Conservation (phyloP, 30 jellyfish, hydroid and myxozoan genomes). For the Haliclystus octoradiatus region DNA sequence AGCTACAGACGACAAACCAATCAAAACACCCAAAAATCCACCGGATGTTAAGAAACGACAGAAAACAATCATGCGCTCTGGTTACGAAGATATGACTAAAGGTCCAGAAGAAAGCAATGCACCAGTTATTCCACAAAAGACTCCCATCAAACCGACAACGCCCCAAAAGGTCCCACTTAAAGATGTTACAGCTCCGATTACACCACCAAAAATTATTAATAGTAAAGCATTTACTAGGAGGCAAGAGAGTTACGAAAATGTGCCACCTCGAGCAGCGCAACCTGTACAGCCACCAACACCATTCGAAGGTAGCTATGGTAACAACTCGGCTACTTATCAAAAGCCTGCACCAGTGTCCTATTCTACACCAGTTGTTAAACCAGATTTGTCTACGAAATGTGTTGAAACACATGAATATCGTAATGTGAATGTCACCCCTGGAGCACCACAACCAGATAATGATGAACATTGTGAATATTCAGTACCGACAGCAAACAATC, state of each 20-base stretch:
- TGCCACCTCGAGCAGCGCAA: slow-evolving; percentile 35
- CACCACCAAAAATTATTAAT: slow-evolving; percentile 50
- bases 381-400: neutral
- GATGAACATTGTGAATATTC: neutral
- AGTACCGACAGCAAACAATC: too few relatives aligned
- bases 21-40: neutral
- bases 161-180: slow-evolving; percentile 2
- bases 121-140: neutral
- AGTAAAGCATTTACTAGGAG: slow-evolving; percentile 35
- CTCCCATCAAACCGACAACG: slow-evolving; percentile 21
- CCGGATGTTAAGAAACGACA: neutral
- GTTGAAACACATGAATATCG: neutral
- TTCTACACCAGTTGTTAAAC: neutral
- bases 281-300: slow-evolving; percentile 59
- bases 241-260: slow-evolving; percentile 53
- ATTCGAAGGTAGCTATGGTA: neutral
- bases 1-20: neutral
- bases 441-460: neutral
- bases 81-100: neutral
- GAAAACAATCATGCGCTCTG: neutral
- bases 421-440: neutral
- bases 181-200: slow-evolving; percentile 3
- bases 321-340: neutral
- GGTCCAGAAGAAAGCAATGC: neutral
- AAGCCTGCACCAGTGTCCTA: neutral